Evolutionary conservation across 2,888 invertebrate species (phyloP), one percentile per base, ranked within the genome.

Genomic region (Diarsia brunnea): DNA sequence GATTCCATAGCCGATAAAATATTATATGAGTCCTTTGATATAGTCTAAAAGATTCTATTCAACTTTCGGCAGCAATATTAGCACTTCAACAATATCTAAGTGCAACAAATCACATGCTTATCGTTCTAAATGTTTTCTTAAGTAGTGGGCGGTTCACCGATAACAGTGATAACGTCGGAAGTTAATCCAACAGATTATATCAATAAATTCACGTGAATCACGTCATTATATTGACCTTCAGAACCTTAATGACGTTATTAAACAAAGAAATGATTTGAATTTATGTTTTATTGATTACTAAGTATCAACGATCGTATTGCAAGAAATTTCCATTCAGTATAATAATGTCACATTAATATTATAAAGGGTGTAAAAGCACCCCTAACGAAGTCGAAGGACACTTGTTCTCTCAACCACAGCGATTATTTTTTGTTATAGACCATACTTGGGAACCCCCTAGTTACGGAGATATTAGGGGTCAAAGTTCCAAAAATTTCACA

Each of bases 101-200:
- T 51, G 60, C 67, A 73, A 58, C 27, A 61, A 73, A 73, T 66
- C 58, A 65, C 11, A 73, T 43, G 4, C 43, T 61, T 73, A 68
- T 76, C 64, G n/a, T 38, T 76, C 14, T 38, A 65, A 61, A 69
- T 75, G 55, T 58, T 61, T 71, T 43, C 55, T 58, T 74, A 47
- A 31, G 43, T 74, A n/a, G 66, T 51, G 45, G 7, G 24, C 43
- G 24, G 69, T 72, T 80, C 61, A 84, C 24, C 43, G 75, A 81
- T 79, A 61, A 63, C 11, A 8, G 8, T 74, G 68, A 81, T 82
- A 85, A 69, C 51, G 43, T 69, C n/a, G 21, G 66, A 69, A 58
- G 43, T 64, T 61, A 81, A 82, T 84, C 69, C 55, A 70, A n/a
- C 27, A 68, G 69, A 82, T 82, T 73, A 82, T 43, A 64, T 49